Base-by-base conservation (phyloP, 2,797 vertebrate species). In the Champsocephalus esox region DNA sequence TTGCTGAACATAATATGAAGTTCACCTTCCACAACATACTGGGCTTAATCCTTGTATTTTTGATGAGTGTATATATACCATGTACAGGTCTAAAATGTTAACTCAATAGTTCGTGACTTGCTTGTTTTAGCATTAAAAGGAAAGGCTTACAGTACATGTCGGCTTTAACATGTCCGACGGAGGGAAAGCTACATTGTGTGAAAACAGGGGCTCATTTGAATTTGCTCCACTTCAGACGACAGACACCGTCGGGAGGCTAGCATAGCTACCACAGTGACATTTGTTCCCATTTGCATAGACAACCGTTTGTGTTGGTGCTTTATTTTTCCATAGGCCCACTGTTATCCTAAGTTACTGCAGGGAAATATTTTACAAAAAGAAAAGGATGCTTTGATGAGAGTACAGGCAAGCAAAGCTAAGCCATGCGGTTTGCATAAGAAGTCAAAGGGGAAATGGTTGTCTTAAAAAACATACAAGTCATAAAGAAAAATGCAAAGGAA, bases 201-300 rank as follows among this genome's bases (percentile, higher is more conserved):
- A 73, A 51, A 80, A 79, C 52, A 79, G 72, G 62, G 55, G 69
- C 85, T 89, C 74, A 92, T 92, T 90, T 92, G 88, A 93, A 92
- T 93, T 79, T 86, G 87, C 81, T 89, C 77, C 84, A 87, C 77
- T 86, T 79, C 64, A 66, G 70, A 66, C 57, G 70, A 76, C 63
- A 56, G 74, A 84, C 28, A 61, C 74, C 50, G 87, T 64, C 17
- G 50, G 73, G 75, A 65, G 74, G 79, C 83, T 85, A 86, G 82
- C 70, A 51, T 68, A 71, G 85, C 76, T 52, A 71, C 84, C 62
- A 65, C 82, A 64, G 51, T 49, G 66, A 52, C 75, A 92, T 92
- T 93, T 92, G 89, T 84, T 91, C 88, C 83, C 73, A 89, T 92
- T 92, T 93, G 91, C 89, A 92, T 92, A 85, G 75, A 89, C 14